A percentile compares a stretch with the other conserved stretches of the same genome.
These are phyloP conservation scores for Ctenomys sociabilis DNA, from an alignment of 2,113 vertebrate species.

Conservation along the genomic window DNA sequence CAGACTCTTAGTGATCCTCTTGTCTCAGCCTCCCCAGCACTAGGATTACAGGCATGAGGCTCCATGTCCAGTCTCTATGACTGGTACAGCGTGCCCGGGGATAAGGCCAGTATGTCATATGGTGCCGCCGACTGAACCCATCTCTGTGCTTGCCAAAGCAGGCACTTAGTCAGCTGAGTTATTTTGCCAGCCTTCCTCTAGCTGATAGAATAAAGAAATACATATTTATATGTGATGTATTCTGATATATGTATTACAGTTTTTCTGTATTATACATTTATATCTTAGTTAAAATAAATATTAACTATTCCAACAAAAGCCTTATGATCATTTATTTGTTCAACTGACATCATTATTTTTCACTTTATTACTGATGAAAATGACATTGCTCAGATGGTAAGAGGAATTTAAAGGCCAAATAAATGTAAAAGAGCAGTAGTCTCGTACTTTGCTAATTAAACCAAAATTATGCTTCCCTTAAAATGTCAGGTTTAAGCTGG, in stretches of 20 bases:
- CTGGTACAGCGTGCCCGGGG: no score
- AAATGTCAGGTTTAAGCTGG: not conserved
- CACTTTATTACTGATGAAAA: not conserved
- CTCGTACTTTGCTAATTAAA: not conserved
- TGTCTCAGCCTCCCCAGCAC: no score
- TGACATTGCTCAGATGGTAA: not conserved
- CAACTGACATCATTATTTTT: not conserved
- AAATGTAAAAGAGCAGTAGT: not conserved
- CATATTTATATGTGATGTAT: not conserved
- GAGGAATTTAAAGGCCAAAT: constrained; percentile 23
- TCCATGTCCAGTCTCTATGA: no score
- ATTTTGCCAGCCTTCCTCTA: no score
- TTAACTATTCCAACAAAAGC: not conserved
- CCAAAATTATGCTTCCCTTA: not conserved
- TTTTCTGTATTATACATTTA: not conserved
- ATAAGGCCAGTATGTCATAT: no score
- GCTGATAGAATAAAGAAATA: not conserved
- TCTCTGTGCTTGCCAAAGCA: no score
- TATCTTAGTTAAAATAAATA: not conserved
- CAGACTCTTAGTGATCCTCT: no score
- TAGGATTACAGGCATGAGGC: no score
- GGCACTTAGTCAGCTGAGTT: no score
- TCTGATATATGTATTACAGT: not conserved
- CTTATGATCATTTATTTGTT: not conserved
- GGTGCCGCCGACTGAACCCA: no score